Evolutionary conservation across 2,888 invertebrate genomes (phyloP).

Genomic region (Dasypolia templi): DNA sequence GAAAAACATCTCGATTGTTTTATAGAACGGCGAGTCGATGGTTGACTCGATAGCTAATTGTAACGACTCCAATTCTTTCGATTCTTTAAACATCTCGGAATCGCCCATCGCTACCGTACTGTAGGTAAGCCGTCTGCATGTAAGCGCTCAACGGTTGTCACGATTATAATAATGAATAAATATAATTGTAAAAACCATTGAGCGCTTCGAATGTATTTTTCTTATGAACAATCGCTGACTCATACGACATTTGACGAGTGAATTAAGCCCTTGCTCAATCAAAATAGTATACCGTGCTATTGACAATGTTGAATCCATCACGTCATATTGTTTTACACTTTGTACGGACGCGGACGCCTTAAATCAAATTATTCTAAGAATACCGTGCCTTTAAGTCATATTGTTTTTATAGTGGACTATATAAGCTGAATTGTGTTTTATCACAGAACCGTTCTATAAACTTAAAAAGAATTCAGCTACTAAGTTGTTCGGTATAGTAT

Average conservation of each 20-base stretch:
- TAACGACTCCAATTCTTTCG: too few relatives aligned
- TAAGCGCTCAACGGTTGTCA: not conserved
- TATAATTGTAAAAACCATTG: too few relatives aligned
- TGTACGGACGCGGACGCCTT: conserved; percentile 24
- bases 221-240: not conserved
- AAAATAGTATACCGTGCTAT: not conserved
- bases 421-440: conserved; percentile 49
- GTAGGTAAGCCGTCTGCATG: not conserved
- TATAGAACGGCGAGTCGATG: too few relatives aligned
- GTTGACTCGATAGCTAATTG: too few relatives aligned
- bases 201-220: not conserved
- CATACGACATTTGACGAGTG: not conserved
- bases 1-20: too few relatives aligned
- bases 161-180: not conserved
- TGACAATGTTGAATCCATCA: not conserved
- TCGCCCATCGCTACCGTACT: too few relatives aligned
- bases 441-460: conserved; percentile 35
- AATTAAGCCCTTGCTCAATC: not conserved
- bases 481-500: conserved; percentile 21
- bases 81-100: too few relatives aligned
- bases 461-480: conserved; percentile 37
- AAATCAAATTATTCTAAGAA: conserved; percentile 27
- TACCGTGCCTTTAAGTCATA: conserved; percentile 25
- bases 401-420: conserved; percentile 50
- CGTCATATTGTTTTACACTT: conserved; percentile 18